phyloP scores from a whole-genome alignment of 2,888 invertebrate genomes.

The Asteroscopus sphinx region DNA sequence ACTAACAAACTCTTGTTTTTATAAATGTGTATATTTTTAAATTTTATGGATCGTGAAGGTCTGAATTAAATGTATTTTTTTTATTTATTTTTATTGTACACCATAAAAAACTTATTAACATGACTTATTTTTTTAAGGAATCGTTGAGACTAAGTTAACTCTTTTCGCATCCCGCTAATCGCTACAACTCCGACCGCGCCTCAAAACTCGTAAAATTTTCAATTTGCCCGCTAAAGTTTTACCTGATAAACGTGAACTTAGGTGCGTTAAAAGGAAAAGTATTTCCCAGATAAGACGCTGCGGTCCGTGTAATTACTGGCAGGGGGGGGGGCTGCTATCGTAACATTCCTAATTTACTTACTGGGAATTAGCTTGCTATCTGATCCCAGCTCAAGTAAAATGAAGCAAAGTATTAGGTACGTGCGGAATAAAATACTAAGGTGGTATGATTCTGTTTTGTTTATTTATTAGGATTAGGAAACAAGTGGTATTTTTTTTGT shows the following conservation, averaged over 20 bases:
- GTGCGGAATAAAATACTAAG: slow-evolving; percentile 1
- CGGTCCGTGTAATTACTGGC: slow-evolving; percentile 71
- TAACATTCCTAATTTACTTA: slow-evolving; percentile 66
- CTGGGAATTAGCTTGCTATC: slow-evolving; percentile 54
- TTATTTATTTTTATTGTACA: too few relatives aligned
- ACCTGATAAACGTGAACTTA: slow-evolving; percentile 87
- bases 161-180: slow-evolving; percentile 20
- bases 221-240: slow-evolving; percentile 84
- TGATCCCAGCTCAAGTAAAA: slow-evolving; percentile 37
- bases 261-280: slow-evolving; percentile 77
- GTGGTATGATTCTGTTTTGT: too few relatives aligned
- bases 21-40: too few relatives aligned
- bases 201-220: slow-evolving; percentile 85
- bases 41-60: too few relatives aligned
- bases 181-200: slow-evolving; percentile 35
- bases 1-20: too few relatives aligned
- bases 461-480: too few relatives aligned
- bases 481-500: too few relatives aligned
- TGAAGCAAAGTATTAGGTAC: slow-evolving; percentile 23
- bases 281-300: slow-evolving; percentile 73
- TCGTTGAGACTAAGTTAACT: too few relatives aligned
- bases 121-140: too few relatives aligned
- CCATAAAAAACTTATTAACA: too few relatives aligned
- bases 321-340: slow-evolving; percentile 63
- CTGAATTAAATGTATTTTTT: too few relatives aligned